A percentile compares a stretch with the other conserved stretches of the same genome.
phyloP scores from a whole-genome alignment of 1,140 invertebrate species.

The Wiebesia pumilae region DNA sequence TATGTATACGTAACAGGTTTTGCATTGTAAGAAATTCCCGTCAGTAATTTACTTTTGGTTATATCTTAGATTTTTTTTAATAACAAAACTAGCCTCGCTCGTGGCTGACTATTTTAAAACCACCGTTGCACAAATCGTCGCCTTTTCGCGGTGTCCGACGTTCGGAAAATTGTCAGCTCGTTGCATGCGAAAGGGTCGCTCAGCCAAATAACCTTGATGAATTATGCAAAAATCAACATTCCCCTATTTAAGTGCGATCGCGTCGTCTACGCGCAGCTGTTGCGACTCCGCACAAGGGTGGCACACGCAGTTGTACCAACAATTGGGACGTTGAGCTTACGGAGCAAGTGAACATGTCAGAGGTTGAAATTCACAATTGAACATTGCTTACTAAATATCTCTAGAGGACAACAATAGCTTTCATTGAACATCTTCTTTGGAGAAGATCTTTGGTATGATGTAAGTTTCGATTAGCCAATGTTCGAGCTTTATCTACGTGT shows the following conservation, averaged over 20 bases:
- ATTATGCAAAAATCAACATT: slow-evolving; percentile 75
- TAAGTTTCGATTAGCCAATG: background rate
- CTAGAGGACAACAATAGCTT: background rate
- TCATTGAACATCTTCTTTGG: background rate
- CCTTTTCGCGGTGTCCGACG: slow-evolving; percentile 59
- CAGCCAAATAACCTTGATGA: slow-evolving; percentile 73
- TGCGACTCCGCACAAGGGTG: background rate
- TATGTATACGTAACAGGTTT: too few species aligned
- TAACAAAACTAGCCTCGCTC: too few species aligned
- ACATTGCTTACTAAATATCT: background rate
- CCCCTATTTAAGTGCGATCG: slow-evolving; percentile 38
- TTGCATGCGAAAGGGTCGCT: slow-evolving; percentile 67
- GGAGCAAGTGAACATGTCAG: background rate
- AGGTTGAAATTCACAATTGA: background rate
- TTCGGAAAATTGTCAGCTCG: background rate
- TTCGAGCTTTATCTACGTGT: background rate
- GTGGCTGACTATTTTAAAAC: slow-evolving; percentile 55
- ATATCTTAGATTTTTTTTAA: too few species aligned
- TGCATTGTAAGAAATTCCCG: too few species aligned
- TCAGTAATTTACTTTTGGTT: too few species aligned
- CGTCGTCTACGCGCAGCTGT: background rate
- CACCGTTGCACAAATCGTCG: slow-evolving; percentile 64
- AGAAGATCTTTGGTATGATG: background rate
- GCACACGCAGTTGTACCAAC: background rate
- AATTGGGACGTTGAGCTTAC: background rate